Percentiles rank a stretch among this genome's conserved stretches.
These are phyloP conservation scores for Oncorhynchus tshawytscha DNA, from an alignment of 2,113 vertebrate species.

Conservation along the genomic window DNA sequence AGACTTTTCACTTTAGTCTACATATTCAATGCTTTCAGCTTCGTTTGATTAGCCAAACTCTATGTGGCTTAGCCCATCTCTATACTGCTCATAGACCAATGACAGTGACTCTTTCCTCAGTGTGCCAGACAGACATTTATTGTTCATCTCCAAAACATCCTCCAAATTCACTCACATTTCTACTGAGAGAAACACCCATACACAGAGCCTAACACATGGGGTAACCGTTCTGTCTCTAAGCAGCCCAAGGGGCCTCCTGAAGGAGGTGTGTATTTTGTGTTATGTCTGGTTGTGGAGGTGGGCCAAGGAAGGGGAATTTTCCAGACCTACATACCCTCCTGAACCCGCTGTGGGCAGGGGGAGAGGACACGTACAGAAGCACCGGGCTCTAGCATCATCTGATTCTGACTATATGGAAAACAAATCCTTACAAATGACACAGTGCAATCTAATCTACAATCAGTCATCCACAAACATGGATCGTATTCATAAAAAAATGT, in stretches of 20 bases:
- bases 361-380: background rate
- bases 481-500: too few species aligned
- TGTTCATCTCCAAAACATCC: background rate
- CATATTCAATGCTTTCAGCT: background rate
- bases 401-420: background rate
- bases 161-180: background rate
- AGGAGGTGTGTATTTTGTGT: conserved; percentile 21
- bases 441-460: too few species aligned
- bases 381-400: background rate
- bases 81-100: background rate
- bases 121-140: background rate
- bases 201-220: conserved; percentile 23
- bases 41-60: background rate
- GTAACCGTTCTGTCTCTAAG: too few species aligned
- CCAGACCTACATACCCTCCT: conserved; percentile 35
- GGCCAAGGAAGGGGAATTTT: conserved; percentile 23
- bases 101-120: too few species aligned
- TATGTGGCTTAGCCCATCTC: background rate
- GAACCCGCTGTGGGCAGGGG: background rate
- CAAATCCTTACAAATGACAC: too few species aligned
- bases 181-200: conserved; percentile 11
- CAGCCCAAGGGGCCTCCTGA: too few species aligned
- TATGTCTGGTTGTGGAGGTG: conserved; percentile 19
- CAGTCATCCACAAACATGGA: too few species aligned
- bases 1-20: background rate